A percentile compares a stretch with the other conserved stretches of the same genome.
Evolutionary conservation across 2,113 vertebrate genomes (phyloP).

Genomic region (Xenotilapia flavipinnis): DNA sequence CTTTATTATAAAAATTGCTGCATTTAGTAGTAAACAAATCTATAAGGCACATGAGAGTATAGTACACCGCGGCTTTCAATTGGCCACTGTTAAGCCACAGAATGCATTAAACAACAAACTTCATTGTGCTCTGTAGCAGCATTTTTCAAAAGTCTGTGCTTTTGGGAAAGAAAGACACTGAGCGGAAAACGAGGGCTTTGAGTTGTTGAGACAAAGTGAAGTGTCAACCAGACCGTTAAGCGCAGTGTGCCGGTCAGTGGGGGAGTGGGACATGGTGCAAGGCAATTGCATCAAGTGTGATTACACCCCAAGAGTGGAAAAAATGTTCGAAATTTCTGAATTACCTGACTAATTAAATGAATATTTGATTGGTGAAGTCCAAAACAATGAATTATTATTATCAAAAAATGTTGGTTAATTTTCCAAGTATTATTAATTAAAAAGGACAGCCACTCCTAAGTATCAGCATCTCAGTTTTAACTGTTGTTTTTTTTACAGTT

Average conservation of each 20-base stretch:
- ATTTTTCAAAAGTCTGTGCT: background rate
- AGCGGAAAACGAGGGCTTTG: background rate
- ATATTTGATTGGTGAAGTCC: background rate
- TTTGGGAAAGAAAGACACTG: fast-evolving
- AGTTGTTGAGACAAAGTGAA: background rate
- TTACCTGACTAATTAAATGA: background rate
- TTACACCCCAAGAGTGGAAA: background rate
- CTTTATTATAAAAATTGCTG: background rate
- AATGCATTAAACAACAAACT: background rate
- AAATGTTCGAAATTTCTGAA: background rate
- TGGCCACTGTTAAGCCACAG: background rate
- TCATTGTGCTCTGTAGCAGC: background rate
- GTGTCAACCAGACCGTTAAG: background rate
- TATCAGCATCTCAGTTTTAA: background rate
- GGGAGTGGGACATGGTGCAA: background rate
- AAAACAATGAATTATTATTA: background rate
- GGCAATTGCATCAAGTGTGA: background rate
- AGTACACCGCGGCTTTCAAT: background rate
- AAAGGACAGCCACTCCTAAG: background rate
- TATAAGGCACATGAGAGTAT: background rate
- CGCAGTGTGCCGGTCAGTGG: background rate
- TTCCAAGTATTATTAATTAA: background rate
- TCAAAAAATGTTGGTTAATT: background rate
- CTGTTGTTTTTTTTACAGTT: background rate
- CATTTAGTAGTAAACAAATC: background rate